These are phyloP conservation scores for Buathra laborator DNA, from an alignment of 2,888 invertebrate species.

Conservation along the genomic window DNA sequence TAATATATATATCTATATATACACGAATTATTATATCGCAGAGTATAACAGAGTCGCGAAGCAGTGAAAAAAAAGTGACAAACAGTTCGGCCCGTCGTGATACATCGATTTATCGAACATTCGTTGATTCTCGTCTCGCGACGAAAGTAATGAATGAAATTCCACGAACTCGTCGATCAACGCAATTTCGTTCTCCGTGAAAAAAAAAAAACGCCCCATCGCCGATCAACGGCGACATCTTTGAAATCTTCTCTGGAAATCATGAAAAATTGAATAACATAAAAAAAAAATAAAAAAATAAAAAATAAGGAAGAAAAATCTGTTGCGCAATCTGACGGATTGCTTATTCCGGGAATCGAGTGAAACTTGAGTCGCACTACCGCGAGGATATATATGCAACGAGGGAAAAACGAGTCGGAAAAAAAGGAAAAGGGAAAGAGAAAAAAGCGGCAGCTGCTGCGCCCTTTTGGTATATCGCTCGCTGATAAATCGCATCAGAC, in stretches of 20 bases:
- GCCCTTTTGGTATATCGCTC: background rate
- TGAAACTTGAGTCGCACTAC: background rate
- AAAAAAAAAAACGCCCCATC: background rate
- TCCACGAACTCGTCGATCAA: background rate
- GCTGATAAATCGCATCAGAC: slow-evolving; percentile 15
- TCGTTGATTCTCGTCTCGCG: slow-evolving; percentile 14
- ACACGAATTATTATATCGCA: background rate
- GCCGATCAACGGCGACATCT: background rate
- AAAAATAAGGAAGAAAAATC: background rate
- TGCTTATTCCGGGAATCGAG: background rate
- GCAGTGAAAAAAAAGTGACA: slow-evolving; percentile 24
- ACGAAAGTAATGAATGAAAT: slow-evolving; percentile 44
- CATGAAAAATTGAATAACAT: background rate
- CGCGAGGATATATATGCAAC: background rate
- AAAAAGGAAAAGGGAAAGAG: background rate
- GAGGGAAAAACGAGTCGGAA: background rate
- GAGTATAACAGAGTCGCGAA: background rate
- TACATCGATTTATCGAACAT: background rate
- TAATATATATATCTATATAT: background rate
- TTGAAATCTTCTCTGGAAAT: background rate
- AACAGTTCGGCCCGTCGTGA: slow-evolving; percentile 31
- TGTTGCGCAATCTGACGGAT: background rate
- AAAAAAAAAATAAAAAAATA: background rate
- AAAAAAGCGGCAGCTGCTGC: no score
- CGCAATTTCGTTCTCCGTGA: background rate